Evolutionary conservation across 2,113 vertebrate genomes (phyloP).

Genomic region (Macheiramphus alcinus): DNA sequence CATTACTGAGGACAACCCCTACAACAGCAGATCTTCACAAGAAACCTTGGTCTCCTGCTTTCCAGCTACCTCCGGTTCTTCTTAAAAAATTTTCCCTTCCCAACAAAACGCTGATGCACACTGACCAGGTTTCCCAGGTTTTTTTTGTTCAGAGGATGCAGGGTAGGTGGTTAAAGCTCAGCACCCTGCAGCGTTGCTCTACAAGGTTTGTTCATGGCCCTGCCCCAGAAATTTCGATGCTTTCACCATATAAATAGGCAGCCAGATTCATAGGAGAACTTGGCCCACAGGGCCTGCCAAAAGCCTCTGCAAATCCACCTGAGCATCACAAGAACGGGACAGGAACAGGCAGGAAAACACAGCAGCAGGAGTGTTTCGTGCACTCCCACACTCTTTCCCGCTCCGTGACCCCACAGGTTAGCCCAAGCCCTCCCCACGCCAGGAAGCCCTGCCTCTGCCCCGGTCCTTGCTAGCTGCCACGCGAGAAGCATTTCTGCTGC

Average conservation of each 20-base stretch:
- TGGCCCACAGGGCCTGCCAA: neutral
- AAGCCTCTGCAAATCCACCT: neutral
- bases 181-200: neutral
- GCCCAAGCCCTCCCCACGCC: rapidly evolving
- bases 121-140: neutral
- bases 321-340: rapidly evolving
- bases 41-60: neutral
- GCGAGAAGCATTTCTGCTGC: neutral
- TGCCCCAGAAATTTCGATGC: neutral
- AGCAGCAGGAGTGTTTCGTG: neutral
- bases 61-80: neutral
- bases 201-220: neutral
- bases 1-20: neutral
- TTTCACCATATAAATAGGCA: neutral
- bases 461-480: rapidly evolving
- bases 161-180: neutral
- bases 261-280: neutral
- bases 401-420: rapidly evolving
- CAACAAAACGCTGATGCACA: rapidly evolving
- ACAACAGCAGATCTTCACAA: neutral
- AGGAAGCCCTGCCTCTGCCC: neutral
- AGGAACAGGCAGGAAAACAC: neutral
- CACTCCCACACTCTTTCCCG: neutral
- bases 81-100: neutral
- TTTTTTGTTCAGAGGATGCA: neutral